Evolutionary conservation across 2,113 vertebrate species (phyloP), one percentile per base, ranked within the genome.

Genomic region (Leuciscus idus): DNA sequence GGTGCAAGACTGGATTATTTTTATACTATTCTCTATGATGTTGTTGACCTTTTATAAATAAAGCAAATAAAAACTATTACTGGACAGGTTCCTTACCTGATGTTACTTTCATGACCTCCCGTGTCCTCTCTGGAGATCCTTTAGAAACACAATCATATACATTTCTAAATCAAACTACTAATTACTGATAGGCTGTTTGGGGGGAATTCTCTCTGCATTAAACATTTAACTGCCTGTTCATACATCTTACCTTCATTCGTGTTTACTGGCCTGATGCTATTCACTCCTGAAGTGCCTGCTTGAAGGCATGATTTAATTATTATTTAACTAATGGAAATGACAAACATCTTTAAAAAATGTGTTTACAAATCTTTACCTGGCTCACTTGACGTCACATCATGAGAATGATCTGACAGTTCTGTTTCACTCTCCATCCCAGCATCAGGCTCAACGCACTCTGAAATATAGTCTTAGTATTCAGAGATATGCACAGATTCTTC

Each of bases 41-140:
- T 61, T 59, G 57, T 59, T 61, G 57, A 61, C 57, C 57, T 61
- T 61, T 61, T 61, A 61, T 61, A n/a, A 61, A 61, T 61, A 61
- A 59, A 61, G 23, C 23, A 61, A 61, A 61, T 61, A 61, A 61
- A 61, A 61, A 61, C 57, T 61, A 61, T 61, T 61, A n/a, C 57
- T n/a, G 57, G 57, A 61, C 57, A n/a, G 57, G 57, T 61, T 61
- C 57, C 23, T 61, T 61, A 61, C 57, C 57, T 61, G 57, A 61
- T 61, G 57, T 61, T 59, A 59, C 21, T 59, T n/a, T 59, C 57
- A n/a, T 59, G 57, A 59, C 57, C 57, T 59, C 57, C 21, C 8
- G 57, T 59, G 57, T 59, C 57, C 21, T 23, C 57, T 59, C 57
- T n/a, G 23, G 57, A 61, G 23, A 61, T 61, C 57, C 57, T 61